These are phyloP conservation scores for Epizoanthus rinbou DNA, from an alignment of 92 coral and sea anemone species.

Conservation along the genomic window DNA sequence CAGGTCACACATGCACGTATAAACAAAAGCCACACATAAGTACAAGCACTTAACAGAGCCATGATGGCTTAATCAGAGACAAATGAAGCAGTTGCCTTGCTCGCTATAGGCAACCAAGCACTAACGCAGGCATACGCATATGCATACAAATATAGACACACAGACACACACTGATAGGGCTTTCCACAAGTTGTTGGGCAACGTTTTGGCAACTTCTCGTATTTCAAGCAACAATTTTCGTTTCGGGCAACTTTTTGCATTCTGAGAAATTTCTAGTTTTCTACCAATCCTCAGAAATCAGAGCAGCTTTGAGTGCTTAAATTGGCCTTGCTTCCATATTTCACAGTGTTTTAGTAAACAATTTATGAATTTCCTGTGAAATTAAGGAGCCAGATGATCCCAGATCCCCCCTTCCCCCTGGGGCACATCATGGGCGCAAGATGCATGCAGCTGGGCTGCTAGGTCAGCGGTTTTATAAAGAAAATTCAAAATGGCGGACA, in stretches of 20 bases:
- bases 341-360: constrained; percentile 29
- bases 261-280: constrained; percentile 44
- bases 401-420: not conserved
- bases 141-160: too few species aligned
- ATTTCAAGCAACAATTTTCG: constrained; percentile 20
- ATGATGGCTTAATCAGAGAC: too few species aligned
- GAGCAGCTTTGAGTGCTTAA: constrained; percentile 43
- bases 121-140: too few species aligned
- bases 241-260: constrained; percentile 34
- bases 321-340: constrained; percentile 28
- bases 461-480: constrained; percentile 30
- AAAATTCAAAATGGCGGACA: constrained; percentile 49
- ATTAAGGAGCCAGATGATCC: not conserved
- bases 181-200: constrained; percentile 18
- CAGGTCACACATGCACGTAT: too few species aligned
- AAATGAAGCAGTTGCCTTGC: too few species aligned
- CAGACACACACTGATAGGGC: too few species aligned
- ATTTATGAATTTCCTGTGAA: constrained; percentile 40
- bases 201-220: not conserved
- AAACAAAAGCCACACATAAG: too few species aligned
- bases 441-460: constrained; percentile 23
- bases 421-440: constrained; percentile 1
- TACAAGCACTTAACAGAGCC: too few species aligned
- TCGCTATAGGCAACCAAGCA: too few species aligned
- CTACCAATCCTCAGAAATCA: constrained; percentile 31